Evolutionary conservation across 1,140 invertebrate species (phyloP).

Genomic region (Campodea augens): DNA sequence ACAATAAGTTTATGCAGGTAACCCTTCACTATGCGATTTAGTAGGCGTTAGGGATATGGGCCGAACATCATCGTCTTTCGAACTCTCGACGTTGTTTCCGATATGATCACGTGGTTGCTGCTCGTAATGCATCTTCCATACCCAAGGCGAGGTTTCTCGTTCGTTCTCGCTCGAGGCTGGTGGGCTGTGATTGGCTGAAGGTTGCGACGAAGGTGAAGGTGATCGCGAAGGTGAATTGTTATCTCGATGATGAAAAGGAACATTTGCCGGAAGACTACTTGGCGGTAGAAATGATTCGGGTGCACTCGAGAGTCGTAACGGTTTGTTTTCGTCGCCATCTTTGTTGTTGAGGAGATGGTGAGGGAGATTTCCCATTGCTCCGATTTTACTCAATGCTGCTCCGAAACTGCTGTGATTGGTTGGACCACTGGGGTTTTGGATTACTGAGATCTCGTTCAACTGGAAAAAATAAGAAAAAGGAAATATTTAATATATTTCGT

Average conservation of each 20-base stretch:
- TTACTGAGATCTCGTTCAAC: conserved; percentile 43
- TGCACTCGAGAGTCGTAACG: conserved; percentile 18
- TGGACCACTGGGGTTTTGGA: conserved; percentile 30
- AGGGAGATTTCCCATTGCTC: no score
- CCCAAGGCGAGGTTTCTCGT: not conserved
- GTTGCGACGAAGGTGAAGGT: not conserved
- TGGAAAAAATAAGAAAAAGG: conserved; percentile 20
- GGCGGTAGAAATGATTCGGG: conserved; percentile 10
- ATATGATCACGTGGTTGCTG: no score
- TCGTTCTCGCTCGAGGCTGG: not conserved
- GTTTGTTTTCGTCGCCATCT: conserved; percentile 17
- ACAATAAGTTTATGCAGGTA: not conserved
- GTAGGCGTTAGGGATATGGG: not conserved
- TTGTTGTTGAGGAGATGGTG: not conserved
- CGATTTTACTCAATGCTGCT: conserved; percentile 25
- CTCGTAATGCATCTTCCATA: not conserved
- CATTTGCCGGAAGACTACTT: conserved; percentile 11
- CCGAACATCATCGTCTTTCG: not conserved
- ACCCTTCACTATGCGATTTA: not conserved
- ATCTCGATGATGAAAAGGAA: conserved; percentile 9
- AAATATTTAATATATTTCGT: no score
- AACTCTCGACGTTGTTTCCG: no score
- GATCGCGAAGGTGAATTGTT: not conserved
- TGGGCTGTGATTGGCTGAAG: not conserved
- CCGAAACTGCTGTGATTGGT: conserved; percentile 13